Evolutionary conservation across 2,888 invertebrate species (phyloP), one percentile per base, ranked within the genome.

Genomic region (Lasioglossum leucozonium): DNA sequence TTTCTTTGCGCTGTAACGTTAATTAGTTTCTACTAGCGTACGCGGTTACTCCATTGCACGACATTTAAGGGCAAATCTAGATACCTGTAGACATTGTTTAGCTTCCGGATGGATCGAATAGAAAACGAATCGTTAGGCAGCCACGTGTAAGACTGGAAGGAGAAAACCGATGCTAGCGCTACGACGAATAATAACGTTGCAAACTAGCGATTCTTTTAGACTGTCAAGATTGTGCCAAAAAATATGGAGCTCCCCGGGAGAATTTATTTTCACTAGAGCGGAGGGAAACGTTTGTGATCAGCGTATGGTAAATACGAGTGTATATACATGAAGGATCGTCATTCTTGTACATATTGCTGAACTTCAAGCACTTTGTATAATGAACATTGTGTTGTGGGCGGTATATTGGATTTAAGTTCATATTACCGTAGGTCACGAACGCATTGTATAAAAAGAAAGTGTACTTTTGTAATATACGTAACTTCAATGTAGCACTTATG

Each of bases 261-360:
- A 85, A 22, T 84, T 78, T 89, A 90, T 87, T 88, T 87, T 85
- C 84, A 65, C 40, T 81, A 88, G 79, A 77, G 47, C 67, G 55
- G 82, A 37, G 79, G 69, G 81, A 75, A 44, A 69, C 71, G 72
- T 74, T 86, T 81, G 76, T 84, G 73, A 86, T 85, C 81, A 73
- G n/a, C 67, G 65, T 74, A 51, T 77, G 78, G 76, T 26, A 79
- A 84, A 37, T 22, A 74, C 47, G 77, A 67, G 82, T 87, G 85
- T 84, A 88, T 72, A 90, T 89, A 85, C 73, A 89, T 88, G 85
- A 86, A 86, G 44, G n/a, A n/a, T n/a, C 81, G 82, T 78, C 88
- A 87, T 87, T 85, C 81, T 86, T 90, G 86, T 91, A 87, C 84
- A 82, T 77, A 84, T 18, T 78, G 58, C 44, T 58, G 67, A 72